phyloP scores from a whole-genome alignment of 2,888 invertebrate genomes.

The Volucella zonaria region DNA sequence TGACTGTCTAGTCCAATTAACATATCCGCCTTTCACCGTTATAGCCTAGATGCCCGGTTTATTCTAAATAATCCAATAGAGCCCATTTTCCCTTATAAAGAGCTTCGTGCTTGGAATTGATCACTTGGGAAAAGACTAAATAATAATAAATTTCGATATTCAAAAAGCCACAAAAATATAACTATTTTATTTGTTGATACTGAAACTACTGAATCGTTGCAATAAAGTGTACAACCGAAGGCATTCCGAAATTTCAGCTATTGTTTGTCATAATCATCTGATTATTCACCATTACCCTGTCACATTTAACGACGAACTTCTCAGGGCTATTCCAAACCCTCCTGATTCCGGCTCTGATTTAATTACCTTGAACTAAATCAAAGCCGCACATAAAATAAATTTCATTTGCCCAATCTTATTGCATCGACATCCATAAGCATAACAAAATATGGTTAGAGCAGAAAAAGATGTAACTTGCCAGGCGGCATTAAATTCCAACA shows the following conservation, averaged over 20 bases:
- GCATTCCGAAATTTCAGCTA: too few species aligned
- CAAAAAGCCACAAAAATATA: background rate
- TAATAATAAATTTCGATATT: background rate
- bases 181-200: constrained; percentile 37
- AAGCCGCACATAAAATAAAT: constrained; percentile 68
- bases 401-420: constrained; percentile 60
- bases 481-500: constrained; percentile 43
- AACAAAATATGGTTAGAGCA: background rate
- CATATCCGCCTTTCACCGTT: too few species aligned
- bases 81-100: too few species aligned
- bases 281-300: constrained; percentile 6
- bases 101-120: background rate
- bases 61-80: too few species aligned
- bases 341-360: constrained; percentile 40
- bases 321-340: background rate
- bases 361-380: constrained; percentile 65
- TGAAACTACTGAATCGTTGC: constrained; percentile 4
- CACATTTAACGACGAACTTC: background rate
- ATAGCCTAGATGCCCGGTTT: too few species aligned
- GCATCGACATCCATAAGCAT: constrained; percentile 56
- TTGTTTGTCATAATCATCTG: constrained; percentile 1
- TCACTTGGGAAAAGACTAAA: background rate
- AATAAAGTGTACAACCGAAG: background rate
- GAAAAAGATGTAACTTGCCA: constrained; percentile 2
- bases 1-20: too few species aligned